Evolutionary conservation across 2,797 vertebrate genomes (phyloP).

Genomic region (Sebastes oblongus): DNA sequence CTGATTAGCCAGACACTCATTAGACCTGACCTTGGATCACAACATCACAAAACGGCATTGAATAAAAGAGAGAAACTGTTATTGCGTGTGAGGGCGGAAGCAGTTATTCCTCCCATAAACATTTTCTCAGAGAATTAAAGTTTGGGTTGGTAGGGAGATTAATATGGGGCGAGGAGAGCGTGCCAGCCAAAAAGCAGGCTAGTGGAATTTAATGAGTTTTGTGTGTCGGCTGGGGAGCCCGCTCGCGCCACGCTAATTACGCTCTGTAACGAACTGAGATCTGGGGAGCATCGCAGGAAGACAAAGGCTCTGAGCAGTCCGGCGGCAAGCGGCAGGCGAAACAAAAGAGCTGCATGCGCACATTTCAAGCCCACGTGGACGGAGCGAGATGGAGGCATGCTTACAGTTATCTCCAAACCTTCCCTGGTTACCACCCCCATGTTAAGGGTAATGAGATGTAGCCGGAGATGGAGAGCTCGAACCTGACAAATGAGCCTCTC

Average conservation of each 20-base stretch:
- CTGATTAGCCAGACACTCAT: slow-evolving; percentile 69
- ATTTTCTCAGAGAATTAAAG: slow-evolving; percentile 76
- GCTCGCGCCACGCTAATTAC: slow-evolving; percentile 76
- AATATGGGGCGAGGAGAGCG: slow-evolving; percentile 69
- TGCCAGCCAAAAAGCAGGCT: slow-evolving; percentile 62
- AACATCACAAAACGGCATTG: slow-evolving; percentile 36
- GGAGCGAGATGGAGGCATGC: slow-evolving; percentile 26
- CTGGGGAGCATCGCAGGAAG: slow-evolving; percentile 69
- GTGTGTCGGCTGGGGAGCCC: slow-evolving; percentile 72
- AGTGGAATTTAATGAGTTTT: slow-evolving; percentile 82
- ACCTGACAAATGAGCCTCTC: slow-evolving; percentile 49
- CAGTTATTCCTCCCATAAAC: slow-evolving; percentile 68
- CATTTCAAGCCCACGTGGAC: slow-evolving; percentile 54
- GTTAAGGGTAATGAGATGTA: slow-evolving; percentile 64
- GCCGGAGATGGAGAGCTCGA: slow-evolving; percentile 38
- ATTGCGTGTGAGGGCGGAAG: slow-evolving; percentile 55
- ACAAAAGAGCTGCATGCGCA: slow-evolving; percentile 65
- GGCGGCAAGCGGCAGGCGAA: slow-evolving; percentile 44
- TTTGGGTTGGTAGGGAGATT: slow-evolving; percentile 73
- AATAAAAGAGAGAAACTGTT: slow-evolving; percentile 29
- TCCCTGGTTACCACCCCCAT: slow-evolving; percentile 40
- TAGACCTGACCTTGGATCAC: slow-evolving; percentile 70
- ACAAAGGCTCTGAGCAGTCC: slow-evolving; percentile 72
- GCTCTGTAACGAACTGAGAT: slow-evolving; percentile 75
- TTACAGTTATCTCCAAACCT: slow-evolving; percentile 15